Evolutionary conservation across 2,888 invertebrate species (phyloP), one percentile per base, ranked within the genome.

Genomic region (Pollenia griseotomentosa): DNA sequence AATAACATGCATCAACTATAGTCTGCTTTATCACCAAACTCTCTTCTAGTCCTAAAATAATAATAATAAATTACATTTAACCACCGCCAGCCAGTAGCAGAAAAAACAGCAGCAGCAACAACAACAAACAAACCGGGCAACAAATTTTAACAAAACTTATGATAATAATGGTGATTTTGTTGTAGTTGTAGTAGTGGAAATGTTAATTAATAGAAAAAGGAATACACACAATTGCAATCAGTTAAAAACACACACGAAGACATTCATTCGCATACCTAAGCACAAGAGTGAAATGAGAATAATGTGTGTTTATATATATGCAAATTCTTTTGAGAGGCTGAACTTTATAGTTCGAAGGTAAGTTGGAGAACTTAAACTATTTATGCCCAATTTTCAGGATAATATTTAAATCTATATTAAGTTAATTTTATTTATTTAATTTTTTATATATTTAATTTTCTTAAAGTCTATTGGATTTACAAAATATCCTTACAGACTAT

Each of bases 81-180:
- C 85, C 88, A 88, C 80, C 85, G 83, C 75, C 83, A 79, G 83
- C 75, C 83, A 79, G 74, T 74, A 87, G 75, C 68, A 80, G 55
- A 63, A 68, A 10, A 65, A 70, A 40, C 8, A 33, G 23, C 12
- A 51, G 3, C 8, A 68, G 11, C 0, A 65, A 46, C 33, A 79
- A 44, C 14, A 57, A 42, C 48, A 19, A 46, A 46, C 63, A 77
- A 71, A 63, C 77, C 70, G 61, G 63, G 55, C 77, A 77, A 48
- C 59, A 77, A 63, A 77, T 74, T 23, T 66, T 16, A 44, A 46
- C 44, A 3, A 12, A 65, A 78, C 23, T 8, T 74, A 68, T 77
- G 46, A 65, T 16, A 33, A 33, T 4, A 33, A 33, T 0, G 42
- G 23, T 40, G 11, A 73, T 16, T n/a, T n/a, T 65, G 19, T 48